Percentiles rank a stretch among this genome's conserved stretches.
These are phyloP conservation scores for Bursaphelenchus okinawaensis DNA, from an alignment of 2,888 invertebrate genomes.

Conservation along the genomic window DNA sequence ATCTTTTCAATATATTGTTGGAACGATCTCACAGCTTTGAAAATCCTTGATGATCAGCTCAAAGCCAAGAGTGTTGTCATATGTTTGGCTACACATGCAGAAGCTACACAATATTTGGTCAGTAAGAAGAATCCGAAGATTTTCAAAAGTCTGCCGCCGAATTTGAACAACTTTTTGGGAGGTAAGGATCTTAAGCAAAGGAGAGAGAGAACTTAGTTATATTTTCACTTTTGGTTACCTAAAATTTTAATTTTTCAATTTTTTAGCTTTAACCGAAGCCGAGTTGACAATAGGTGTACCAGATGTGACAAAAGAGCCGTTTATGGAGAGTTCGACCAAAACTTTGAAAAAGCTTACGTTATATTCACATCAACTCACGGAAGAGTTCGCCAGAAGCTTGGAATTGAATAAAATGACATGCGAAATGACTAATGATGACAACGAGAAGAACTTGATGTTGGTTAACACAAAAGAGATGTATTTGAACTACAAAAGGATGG, in stretches of 20 bases:
- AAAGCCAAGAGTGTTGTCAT: not conserved
- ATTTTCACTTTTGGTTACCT: no score
- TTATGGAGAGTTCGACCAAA: not conserved
- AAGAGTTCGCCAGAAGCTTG: not conserved
- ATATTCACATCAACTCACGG: not conserved
- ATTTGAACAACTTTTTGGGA: not conserved
- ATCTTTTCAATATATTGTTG: not conserved
- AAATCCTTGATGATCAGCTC: not conserved
- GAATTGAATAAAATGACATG: not conserved
- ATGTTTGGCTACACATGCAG: not conserved
- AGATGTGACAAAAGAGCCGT: not conserved
- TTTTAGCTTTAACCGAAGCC: not conserved
- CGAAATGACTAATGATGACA: not conserved
- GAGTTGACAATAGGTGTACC: not conserved
- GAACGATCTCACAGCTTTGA: not conserved
- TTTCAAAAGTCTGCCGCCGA: not conserved
- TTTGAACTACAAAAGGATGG: no score
- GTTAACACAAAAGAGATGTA: not conserved
- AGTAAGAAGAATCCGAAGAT: not conserved
- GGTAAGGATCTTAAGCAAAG: not conserved
- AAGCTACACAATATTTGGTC: not conserved
- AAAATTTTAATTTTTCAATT: not conserved
- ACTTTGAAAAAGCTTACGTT: not conserved
- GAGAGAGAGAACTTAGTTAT: no score
- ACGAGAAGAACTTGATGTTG: not conserved